phyloP scores from a whole-genome alignment of 2,113 vertebrate species.

The Cromileptes altivelis region DNA sequence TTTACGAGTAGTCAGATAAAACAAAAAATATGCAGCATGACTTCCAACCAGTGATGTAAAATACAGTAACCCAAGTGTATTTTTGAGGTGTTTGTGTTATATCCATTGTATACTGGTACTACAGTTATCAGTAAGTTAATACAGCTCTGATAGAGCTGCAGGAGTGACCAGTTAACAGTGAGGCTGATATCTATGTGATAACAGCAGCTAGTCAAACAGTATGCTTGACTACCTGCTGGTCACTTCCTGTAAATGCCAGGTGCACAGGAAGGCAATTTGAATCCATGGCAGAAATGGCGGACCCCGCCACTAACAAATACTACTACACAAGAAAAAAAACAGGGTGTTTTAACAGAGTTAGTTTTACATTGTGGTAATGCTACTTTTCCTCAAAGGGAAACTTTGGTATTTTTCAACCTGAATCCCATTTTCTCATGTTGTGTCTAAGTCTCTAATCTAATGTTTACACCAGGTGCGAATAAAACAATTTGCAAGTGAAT shows the following conservation, averaged over 20 bases:
- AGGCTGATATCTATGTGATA: not conserved
- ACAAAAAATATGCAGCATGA: not conserved
- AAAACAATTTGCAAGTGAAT: too few species aligned
- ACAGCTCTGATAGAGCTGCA: not conserved
- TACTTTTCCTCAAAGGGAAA: too few species aligned
- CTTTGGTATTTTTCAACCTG: too few species aligned
- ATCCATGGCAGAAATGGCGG: not conserved
- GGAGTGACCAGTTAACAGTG: not conserved
- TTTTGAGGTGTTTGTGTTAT: not conserved
- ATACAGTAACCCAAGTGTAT: not conserved
- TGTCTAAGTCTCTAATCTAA: too few species aligned
- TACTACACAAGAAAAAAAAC: not conserved
- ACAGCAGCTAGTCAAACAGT: too few species aligned
- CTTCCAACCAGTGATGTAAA: not conserved
- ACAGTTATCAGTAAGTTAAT: not conserved
- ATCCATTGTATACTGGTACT: not conserved
- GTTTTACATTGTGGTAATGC: not conserved
- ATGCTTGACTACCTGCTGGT: not conserved
- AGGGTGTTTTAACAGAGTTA: too few species aligned
- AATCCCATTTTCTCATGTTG: too few species aligned
- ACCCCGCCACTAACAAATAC: not conserved
- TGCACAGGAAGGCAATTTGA: not conserved
- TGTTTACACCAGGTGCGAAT: too few species aligned
- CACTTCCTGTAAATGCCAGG: not conserved
- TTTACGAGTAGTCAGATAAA: not conserved